A percentile compares a stretch with the other conserved stretches of the same genome.
Evolutionary conservation across 2,888 invertebrate species (phyloP).

Genomic region (Bugula neritina): DNA sequence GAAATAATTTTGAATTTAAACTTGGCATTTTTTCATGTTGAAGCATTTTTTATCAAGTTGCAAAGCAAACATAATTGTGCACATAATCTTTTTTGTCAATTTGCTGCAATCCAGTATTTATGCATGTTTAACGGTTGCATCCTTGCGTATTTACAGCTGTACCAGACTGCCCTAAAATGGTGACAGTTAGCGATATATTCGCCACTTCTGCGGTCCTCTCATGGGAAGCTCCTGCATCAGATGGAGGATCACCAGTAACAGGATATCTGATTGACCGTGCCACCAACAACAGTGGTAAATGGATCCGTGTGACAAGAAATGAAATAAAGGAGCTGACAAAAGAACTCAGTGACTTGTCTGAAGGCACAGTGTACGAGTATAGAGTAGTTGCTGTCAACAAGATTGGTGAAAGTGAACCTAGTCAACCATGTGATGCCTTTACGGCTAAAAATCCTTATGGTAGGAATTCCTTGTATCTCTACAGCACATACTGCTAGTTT

Average conservation of each 20-base stretch:
- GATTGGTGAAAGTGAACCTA: constrained; percentile 74
- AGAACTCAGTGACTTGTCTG: constrained; percentile 33
- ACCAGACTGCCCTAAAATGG: background rate
- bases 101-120: too few species aligned
- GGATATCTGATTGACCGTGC: constrained; percentile 37
- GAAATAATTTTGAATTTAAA: too few species aligned
- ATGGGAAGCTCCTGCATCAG: constrained; percentile 54
- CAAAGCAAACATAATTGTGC: too few species aligned
- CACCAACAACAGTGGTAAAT: constrained; percentile 26
- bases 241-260: constrained; percentile 44
- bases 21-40: too few species aligned
- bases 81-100: too few species aligned
- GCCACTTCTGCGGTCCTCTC: constrained; percentile 37
- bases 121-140: background rate
- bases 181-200: background rate
- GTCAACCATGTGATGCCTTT: constrained; percentile 38
- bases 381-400: constrained; percentile 80
- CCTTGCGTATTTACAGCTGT: background rate
- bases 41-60: too few species aligned
- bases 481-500: too few species aligned
- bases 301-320: constrained; percentile 29
- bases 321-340: constrained; percentile 35
- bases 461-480: background rate
- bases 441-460: constrained; percentile 35
- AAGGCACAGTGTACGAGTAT: constrained; percentile 65